Evolutionary conservation across 2,797 vertebrate species (phyloP), one percentile per base, ranked within the genome.

Genomic region (Ptychobarbus kaznakovi): DNA sequence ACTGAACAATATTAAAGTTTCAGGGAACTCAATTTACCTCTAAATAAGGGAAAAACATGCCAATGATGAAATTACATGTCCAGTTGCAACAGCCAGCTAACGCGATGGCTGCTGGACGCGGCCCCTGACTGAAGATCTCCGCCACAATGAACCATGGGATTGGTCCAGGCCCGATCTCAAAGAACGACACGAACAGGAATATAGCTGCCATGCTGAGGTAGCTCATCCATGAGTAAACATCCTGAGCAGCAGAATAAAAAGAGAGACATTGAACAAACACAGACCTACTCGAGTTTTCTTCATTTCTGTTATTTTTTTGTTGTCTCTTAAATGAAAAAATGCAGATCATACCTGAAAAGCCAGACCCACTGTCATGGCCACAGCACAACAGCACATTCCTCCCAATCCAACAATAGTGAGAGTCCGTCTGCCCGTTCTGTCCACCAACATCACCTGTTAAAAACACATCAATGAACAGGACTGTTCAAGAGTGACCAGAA

Each of bases 71-170:
- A 93, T 99, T 99, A 94, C 97, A 97, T 86, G 95, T 94, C 98
- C 98, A 99, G 93, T 99, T 99, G 94, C 95, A 95, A 93, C 96
- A 99, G 15, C 98, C 95, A 0, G 98, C 97, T 0, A 99, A 70
- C 0, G 98, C 97, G 0, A 99, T 95, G 74, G 98, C 98, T 0
- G 98, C 96, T 0, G 98, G 97, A 0, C 98, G 97, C 0, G 98
- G 97, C 15, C 97, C 98, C 92, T 99, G 98, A 81, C 97, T 98
- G 95, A 99, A 99, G 69, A 99, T 92, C n/a, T 99, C 98, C 0
- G 98, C 97, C 20, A 99, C 98, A 0, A 99, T 99, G 80, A 99
- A 99, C 98, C 98, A 99, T 6, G 98, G 97, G 85, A 99, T 99
- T 2, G 98, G 98, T 68, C 98, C 98, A 0, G 98, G 98, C 0